Conservation (phyloP, 2,888 invertebrate genomes). For the Hyposoter didymator region DNA sequence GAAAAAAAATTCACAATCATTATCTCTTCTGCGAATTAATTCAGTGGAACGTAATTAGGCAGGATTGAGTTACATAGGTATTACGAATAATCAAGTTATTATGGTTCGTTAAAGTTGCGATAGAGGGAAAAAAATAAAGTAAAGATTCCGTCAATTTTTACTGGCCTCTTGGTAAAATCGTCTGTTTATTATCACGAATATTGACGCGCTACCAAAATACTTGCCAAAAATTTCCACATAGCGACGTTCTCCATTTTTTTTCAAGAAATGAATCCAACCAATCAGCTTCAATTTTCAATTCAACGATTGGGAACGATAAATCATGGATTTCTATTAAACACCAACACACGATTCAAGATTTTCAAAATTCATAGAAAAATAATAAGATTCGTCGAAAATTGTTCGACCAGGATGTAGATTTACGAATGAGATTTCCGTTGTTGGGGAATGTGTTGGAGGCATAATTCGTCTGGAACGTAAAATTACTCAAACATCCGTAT, state of each 20-base stretch:
- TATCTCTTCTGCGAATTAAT: conserved; percentile 4
- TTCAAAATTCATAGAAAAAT: neutral
- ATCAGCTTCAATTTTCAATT: neutral
- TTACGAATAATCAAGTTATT: conserved; percentile 19
- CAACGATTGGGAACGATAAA: neutral
- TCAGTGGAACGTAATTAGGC: neutral
- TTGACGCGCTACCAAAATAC: neutral
- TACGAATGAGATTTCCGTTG: conserved; percentile 22
- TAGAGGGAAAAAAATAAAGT: neutral
- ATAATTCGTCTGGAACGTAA: conserved; percentile 29
- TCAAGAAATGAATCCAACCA: neutral
- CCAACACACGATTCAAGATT: neutral
- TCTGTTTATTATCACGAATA: neutral
- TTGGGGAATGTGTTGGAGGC: neutral
- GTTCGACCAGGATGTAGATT: neutral
- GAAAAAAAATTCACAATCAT: conserved; percentile 6
- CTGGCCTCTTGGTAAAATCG: neutral
- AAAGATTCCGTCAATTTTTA: neutral
- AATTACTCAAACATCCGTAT: conserved; percentile 61
- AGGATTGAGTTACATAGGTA: neutral
- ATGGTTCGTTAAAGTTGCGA: neutral
- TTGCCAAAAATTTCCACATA: neutral
- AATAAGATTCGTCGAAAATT: conserved; percentile 7
- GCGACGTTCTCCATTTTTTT: neutral
- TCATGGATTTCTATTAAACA: neutral